Conservation (phyloP, 2,888 invertebrate genomes). For the Polydrusus cervinus region DNA sequence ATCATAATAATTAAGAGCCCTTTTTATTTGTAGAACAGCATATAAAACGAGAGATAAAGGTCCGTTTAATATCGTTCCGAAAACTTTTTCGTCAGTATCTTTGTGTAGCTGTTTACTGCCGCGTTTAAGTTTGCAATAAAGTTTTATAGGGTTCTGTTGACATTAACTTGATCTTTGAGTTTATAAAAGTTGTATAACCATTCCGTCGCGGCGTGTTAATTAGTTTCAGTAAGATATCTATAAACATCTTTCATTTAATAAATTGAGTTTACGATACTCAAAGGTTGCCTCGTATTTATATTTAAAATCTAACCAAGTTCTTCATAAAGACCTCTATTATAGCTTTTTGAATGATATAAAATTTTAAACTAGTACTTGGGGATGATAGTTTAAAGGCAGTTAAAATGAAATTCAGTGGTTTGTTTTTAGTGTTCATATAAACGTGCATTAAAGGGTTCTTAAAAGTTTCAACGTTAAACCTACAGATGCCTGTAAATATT, state of each 20-base stretch:
- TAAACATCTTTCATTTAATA: conserved; percentile 42
- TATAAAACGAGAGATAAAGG: neutral
- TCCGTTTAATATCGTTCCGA: neutral
- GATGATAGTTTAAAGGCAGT: conserved; percentile 18
- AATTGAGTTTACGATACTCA: conserved; percentile 40
- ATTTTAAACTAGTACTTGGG: conserved; percentile 11
- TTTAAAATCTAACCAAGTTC: conserved; percentile 29
- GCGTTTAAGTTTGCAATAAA: conserved; percentile 42
- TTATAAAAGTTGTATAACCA: conserved; percentile 40
- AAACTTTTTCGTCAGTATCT: conserved; percentile 22
- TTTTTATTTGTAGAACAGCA: neutral
- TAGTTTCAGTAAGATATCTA: conserved; percentile 38
- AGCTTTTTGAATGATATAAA: conserved; percentile 22
- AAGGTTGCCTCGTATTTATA: conserved; percentile 32
- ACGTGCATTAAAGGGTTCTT: conserved; percentile 3
- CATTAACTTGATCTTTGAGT: conserved; percentile 45
- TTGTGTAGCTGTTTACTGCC: conserved; percentile 35
- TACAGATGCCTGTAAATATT: conserved; percentile 8
- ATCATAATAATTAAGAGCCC: too few relatives aligned
- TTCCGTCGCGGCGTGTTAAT: conserved; percentile 37
- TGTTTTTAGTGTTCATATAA: conserved; percentile 16
- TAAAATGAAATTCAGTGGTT: conserved; percentile 6
- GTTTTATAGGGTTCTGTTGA: conserved; percentile 39
- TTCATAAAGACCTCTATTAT: conserved; percentile 23
- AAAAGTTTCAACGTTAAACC: conserved; percentile 15